Conservation (phyloP, 2,888 invertebrate species). For the Callyntrura sp. region DNA sequence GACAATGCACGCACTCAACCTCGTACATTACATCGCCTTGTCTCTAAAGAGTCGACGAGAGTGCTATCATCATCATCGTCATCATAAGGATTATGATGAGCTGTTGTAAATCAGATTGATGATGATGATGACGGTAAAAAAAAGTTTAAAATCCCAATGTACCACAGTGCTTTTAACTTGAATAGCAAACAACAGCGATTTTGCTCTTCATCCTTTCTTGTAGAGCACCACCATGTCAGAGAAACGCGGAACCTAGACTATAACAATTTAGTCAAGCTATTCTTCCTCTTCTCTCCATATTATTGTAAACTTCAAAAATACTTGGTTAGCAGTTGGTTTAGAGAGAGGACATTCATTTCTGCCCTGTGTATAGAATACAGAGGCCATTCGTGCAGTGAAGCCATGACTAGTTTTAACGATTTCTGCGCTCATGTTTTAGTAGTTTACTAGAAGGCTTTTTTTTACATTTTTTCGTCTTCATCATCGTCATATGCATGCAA, state of each 20-base stretch:
- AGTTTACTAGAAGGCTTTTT: too few relatives aligned
- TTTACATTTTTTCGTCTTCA: conserved; percentile 27
- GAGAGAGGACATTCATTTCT: too few relatives aligned
- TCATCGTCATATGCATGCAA: conserved; percentile 7
- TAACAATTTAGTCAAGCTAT: neutral
- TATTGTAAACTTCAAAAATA: conserved; percentile 20
- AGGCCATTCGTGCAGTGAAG: conserved; percentile 35
- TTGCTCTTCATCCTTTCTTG: conserved; percentile 24
- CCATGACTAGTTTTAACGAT: conserved; percentile 62
- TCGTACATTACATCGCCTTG: too few relatives aligned
- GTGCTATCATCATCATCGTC: neutral
- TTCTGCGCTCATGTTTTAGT: neutral
- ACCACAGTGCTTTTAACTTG: neutral
- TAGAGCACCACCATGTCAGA: too few relatives aligned
- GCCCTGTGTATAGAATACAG: too few relatives aligned
- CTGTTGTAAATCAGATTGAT: conserved; percentile 68
- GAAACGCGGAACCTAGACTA: too few relatives aligned
- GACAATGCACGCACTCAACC: neutral
- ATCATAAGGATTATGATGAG: conserved; percentile 63
- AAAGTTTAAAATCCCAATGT: conserved; percentile 60
- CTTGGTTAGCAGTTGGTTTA: too few relatives aligned
- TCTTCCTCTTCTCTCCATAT: conserved; percentile 1
- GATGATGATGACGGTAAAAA: too few relatives aligned
- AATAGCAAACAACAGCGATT: neutral
- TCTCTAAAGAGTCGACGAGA: conserved; percentile 4